A percentile compares a stretch with the other conserved stretches of the same genome.
phyloP scores from a whole-genome alignment of 2,113 vertebrate genomes.

The Gracilinanus agilis region DNA sequence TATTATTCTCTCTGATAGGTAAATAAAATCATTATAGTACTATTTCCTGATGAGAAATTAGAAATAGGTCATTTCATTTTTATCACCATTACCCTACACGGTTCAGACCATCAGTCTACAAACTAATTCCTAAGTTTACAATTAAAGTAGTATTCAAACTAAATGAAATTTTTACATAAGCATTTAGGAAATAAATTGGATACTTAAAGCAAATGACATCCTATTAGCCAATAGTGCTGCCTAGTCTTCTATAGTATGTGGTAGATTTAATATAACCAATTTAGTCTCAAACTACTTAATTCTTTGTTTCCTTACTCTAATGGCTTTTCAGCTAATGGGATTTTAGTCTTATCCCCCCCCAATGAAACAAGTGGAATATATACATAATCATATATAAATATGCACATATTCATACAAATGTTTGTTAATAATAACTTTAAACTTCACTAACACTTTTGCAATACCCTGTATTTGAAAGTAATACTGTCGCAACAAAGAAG shows the following conservation, averaged over 20 bases:
- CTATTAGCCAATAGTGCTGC: not conserved
- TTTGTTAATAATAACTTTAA: too few relatives aligned
- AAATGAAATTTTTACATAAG: not conserved
- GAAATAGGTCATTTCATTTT: constrained; percentile 29
- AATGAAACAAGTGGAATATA: constrained; percentile 36
- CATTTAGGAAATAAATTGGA: not conserved
- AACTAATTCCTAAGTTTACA: not conserved
- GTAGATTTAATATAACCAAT: constrained; percentile 6
- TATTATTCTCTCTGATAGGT: not conserved
- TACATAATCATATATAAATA: too few relatives aligned
- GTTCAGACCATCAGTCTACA: constrained; percentile 1
- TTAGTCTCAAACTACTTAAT: not conserved
- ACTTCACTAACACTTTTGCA: too few relatives aligned
- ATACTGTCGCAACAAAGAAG: too few relatives aligned
- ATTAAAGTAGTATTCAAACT: constrained; percentile 18
- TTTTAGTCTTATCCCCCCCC: constrained; percentile 57
- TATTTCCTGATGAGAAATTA: constrained; percentile 32
- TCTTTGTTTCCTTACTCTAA: constrained; percentile 14
- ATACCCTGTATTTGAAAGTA: constrained; percentile 30
- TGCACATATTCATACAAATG: too few relatives aligned
- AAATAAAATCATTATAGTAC: not conserved
- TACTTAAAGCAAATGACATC: constrained; percentile 40
- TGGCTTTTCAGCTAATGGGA: constrained; percentile 55
- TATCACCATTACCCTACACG: constrained; percentile 1
- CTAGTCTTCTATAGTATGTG: not conserved